These are phyloP conservation scores for Leptinotarsa defecta DNA, from an alignment of 1,140 invertebrate species.

Conservation along the genomic window DNA sequence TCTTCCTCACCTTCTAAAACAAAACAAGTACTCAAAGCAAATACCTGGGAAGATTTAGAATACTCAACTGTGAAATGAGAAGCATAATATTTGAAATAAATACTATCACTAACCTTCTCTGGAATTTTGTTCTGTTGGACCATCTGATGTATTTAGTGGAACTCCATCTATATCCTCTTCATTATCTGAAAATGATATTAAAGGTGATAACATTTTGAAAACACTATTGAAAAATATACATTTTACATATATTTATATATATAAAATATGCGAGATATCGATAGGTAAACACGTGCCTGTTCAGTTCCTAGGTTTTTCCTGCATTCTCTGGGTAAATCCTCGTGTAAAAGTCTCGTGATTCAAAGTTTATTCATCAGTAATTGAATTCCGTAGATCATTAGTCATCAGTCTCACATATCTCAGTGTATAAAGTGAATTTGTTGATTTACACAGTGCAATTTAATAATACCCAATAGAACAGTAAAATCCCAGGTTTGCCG, in stretches of 20 bases:
- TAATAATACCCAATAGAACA: constrained; percentile 1
- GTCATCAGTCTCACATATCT: neutral
- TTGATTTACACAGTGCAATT: neutral
- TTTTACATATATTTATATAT: too few relatives aligned
- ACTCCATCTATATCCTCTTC: constrained; percentile 43
- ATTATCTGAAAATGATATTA: neutral
- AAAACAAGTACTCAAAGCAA: too few relatives aligned
- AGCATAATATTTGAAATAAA: neutral
- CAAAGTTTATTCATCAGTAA: neutral
- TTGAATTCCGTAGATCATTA: neutral
- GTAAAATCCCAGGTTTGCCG: too few relatives aligned
- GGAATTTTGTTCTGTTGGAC: neutral
- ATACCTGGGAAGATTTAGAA: neutral
- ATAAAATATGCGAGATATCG: neutral
- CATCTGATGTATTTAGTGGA: constrained; percentile 21
- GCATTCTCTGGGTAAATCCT: neutral
- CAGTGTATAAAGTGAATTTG: neutral
- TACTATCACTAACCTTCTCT: constrained; percentile 3
- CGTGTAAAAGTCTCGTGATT: neutral
- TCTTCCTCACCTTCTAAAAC: constrained; percentile 25
- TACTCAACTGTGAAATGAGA: neutral
- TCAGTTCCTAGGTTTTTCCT: neutral
- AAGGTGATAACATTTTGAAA: too few relatives aligned
- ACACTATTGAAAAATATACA: too few relatives aligned
- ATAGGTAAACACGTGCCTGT: neutral